Percentiles rank a stretch among this genome's conserved stretches.
phyloP scores from a whole-genome alignment of 2,113 vertebrate genomes.

The Callipepla californica region DNA sequence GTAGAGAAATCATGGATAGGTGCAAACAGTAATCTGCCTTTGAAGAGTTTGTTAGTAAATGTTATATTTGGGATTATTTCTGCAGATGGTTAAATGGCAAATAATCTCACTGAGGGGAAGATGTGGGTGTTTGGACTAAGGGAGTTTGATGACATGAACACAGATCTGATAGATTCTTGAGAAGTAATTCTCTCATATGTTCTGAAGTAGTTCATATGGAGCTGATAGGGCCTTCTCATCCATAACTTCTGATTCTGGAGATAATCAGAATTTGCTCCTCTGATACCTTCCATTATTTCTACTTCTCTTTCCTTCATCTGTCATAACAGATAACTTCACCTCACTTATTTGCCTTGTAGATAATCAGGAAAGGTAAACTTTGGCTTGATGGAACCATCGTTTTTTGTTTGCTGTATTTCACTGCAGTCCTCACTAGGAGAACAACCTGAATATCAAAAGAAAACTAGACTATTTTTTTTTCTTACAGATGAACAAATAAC shows the following conservation, averaged over 20 bases:
- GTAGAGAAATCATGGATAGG: neutral
- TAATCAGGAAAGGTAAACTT: neutral
- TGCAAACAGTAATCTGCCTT: neutral
- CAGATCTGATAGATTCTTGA: neutral
- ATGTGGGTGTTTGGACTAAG: neutral
- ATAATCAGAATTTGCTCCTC: neutral
- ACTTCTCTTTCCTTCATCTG: neutral
- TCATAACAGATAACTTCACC: neutral
- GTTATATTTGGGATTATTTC: neutral
- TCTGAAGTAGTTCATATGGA: neutral
- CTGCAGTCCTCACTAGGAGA: neutral
- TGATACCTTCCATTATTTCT: neutral
- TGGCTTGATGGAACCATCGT: neutral
- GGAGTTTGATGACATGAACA: neutral
- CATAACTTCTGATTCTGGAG: neutral
- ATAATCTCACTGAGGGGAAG: neutral
- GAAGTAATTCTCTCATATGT: neutral
- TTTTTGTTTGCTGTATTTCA: neutral
- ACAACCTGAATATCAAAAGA: neutral
- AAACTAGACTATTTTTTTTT: neutral
- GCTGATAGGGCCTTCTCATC: neutral
- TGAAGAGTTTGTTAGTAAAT: neutral
- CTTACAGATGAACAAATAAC: neutral
- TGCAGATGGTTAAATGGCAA: neutral
- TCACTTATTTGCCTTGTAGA: neutral